These are phyloP conservation scores for Aphelenchoides fujianensis DNA, from an alignment of 1,140 invertebrate genomes.

Conservation along the genomic window DNA sequence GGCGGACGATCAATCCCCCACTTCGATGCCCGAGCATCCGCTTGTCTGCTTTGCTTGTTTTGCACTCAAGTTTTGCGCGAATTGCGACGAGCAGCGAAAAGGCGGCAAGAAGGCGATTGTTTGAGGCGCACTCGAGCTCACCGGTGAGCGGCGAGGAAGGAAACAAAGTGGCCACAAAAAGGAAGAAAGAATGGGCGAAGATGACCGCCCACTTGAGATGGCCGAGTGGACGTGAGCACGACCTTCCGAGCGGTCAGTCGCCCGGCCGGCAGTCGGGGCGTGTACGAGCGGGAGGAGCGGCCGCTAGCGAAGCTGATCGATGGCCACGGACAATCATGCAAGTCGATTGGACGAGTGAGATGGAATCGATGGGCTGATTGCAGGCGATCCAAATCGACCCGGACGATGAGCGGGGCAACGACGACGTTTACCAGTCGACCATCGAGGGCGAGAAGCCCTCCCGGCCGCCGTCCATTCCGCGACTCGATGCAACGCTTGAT, in stretches of 20 bases:
- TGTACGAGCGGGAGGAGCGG: background rate
- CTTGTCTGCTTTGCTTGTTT: too few relatives aligned
- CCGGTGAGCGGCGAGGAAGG: too few relatives aligned
- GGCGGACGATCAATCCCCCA: too few relatives aligned
- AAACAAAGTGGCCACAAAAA: too few relatives aligned
- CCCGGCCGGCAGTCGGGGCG: background rate
- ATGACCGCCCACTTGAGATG: too few relatives aligned
- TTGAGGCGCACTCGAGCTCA: too few relatives aligned
- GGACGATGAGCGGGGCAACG: background rate
- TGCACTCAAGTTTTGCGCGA: too few relatives aligned
- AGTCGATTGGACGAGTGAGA: background rate
- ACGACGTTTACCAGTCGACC: conserved; percentile 16
- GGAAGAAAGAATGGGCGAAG: too few relatives aligned
- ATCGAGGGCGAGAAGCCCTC: conserved; percentile 2
- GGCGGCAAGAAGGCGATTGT: too few relatives aligned
- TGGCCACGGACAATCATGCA: background rate
- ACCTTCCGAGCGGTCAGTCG: background rate
- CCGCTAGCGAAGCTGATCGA: background rate
- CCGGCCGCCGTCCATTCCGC: background rate
- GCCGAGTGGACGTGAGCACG: background rate
- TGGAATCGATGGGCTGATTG: background rate
- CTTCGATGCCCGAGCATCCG: too few relatives aligned
- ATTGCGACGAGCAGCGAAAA: too few relatives aligned
- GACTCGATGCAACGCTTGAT: background rate
- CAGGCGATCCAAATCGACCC: conserved; percentile 14